Evolutionary conservation across 2,797 vertebrate species (phyloP).

Genomic region (Poecile montanus): DNA sequence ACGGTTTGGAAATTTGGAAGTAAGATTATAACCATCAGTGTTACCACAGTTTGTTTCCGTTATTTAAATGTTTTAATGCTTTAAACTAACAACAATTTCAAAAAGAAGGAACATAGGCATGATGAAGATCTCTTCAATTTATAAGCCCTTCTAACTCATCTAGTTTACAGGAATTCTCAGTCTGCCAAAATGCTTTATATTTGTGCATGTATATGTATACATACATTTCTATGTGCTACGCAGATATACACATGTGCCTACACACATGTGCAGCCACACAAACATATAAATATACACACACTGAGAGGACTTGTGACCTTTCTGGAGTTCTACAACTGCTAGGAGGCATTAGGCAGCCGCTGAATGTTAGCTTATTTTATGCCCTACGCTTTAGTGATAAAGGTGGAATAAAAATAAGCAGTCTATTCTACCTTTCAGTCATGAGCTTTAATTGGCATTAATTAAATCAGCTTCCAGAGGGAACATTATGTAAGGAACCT

Average conservation of each 20-base stretch:
- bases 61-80: not conserved
- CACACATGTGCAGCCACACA: rapidly evolving
- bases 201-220: not conserved
- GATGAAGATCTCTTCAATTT: not conserved
- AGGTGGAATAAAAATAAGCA: not conserved
- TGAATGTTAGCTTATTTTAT: not conserved
- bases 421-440: slow-evolving; percentile 11
- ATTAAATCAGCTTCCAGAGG: slow-evolving; percentile 39
- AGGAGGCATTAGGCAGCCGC: not conserved
- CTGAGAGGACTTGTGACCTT: not conserved
- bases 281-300: not conserved
- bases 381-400: not conserved
- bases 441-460: slow-evolving; percentile 51
- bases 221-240: too few relatives aligned
- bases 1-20: not conserved
- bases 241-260: not conserved
- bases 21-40: not conserved
- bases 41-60: not conserved
- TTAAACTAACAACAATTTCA: not conserved
- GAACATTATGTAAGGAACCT: not conserved
- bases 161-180: not conserved
- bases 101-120: not conserved
- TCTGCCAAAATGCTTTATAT: not conserved
- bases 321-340: not conserved
- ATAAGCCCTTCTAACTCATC: not conserved